These are phyloP conservation scores for Aphelocoma californica DNA, from an alignment of 2,797 vertebrate species.

Conservation along the genomic window DNA sequence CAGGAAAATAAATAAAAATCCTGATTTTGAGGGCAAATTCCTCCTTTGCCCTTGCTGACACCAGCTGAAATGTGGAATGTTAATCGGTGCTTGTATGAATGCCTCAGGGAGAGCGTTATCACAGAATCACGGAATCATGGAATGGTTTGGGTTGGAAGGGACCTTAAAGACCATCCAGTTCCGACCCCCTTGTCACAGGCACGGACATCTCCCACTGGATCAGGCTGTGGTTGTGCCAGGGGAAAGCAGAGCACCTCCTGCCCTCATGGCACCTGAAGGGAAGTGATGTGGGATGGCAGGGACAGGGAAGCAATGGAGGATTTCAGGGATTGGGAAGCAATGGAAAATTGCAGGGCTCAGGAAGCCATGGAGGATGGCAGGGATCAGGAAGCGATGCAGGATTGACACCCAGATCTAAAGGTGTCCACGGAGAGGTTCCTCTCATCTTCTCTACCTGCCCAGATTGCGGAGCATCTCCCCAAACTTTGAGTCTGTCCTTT, in stretches of 20 bases:
- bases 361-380: not conserved
- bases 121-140: not conserved
- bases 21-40: not conserved
- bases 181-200: fast-evolving
- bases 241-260: not conserved
- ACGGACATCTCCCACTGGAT: not conserved
- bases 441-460: too few relatives aligned
- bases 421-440: not conserved
- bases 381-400: not conserved
- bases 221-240: not conserved
- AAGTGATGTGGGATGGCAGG: not conserved
- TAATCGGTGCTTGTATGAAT: not conserved
- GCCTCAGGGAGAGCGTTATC: not conserved
- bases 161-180: not conserved
- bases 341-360: not conserved
- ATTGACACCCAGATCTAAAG: not conserved
- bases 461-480: not conserved
- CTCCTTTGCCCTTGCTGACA: not conserved
- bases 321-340: fast-evolving
- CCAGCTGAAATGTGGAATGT: not conserved
- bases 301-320: not conserved
- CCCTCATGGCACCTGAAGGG: not conserved
- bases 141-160: not conserved
- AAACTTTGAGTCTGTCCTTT: fast-evolving
- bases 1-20: fast-evolving